These are phyloP conservation scores for Rallus limicola DNA, from an alignment of 2,113 vertebrate species.

Conservation along the genomic window DNA sequence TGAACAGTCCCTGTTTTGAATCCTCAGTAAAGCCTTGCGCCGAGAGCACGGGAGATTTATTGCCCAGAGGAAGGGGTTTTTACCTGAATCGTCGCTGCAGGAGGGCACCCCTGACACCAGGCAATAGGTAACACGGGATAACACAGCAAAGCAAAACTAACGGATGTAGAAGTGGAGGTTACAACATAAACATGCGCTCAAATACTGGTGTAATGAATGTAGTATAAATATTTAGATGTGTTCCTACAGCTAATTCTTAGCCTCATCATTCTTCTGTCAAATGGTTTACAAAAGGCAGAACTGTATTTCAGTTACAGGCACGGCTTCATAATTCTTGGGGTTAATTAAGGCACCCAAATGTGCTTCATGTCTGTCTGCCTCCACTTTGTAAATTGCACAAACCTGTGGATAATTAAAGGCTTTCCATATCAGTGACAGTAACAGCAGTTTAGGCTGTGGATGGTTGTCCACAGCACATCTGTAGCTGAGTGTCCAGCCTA, in stretches of 20 bases:
- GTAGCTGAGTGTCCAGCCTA: not conserved
- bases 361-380: not conserved
- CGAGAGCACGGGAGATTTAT: not conserved
- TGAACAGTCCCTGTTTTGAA: not conserved
- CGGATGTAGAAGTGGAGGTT: not conserved
- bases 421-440: not conserved
- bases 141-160: not conserved
- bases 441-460: not conserved
- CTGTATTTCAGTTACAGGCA: not conserved
- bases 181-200: not conserved
- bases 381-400: not conserved
- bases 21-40: not conserved
- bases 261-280: conserved; percentile 35
- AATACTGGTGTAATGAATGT: not conserved
- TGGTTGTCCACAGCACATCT: no score
- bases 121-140: rapidly evolving
- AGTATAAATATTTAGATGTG: conserved; percentile 56
- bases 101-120: not conserved
- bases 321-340: not conserved
- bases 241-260: conserved; percentile 31
- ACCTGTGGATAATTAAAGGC: not conserved
- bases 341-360: conserved; percentile 18
- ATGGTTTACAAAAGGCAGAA: conserved; percentile 42
- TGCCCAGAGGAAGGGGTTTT: not conserved
- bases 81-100: not conserved